Evolutionary conservation across 2,113 vertebrate species (phyloP), one percentile per base, ranked within the genome.

Genomic region (Hydropotes inermis): DNA sequence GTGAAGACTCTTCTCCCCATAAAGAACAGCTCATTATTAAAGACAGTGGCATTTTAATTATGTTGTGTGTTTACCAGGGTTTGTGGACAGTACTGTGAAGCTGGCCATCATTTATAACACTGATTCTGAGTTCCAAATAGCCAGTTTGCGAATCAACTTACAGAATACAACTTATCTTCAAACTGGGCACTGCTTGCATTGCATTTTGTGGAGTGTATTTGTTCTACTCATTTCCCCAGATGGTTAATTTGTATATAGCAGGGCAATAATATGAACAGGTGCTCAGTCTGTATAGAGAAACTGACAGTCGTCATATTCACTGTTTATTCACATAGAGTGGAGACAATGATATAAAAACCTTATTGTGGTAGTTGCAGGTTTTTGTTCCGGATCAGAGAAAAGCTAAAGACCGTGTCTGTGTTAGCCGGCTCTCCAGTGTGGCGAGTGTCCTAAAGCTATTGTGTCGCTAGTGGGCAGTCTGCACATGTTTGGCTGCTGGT

Each of bases 211-310:
- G 89, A 97, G 79, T 21, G 17, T 70, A 57, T 97, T 70, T 94
- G 43, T 88, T 67, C 64, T 93, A 33, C 33, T 96, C 79, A 89
- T 92, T 95, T 96, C 33, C 87, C 95, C 54, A 97, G 94, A 85
- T 87, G 91, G 27, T 28, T 61, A n/a, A 57, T 97, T 93, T 97
- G 36, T 84, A 39, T 89, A 89, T 16, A 61, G 39, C 23, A 61
- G 67, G 50, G 25, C 15, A 64, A 11, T 92, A 86, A 84, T 19
- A 58, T 16, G 47, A 92, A 45, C 67, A 95, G 50, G 94, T 95
- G 57, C 83, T 97, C 57, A 70, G 33, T 91, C 36, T 95, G 21
- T 64, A 23, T 43, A 83, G 50, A 74, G 76, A 70, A 95, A 85
- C 25, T 43, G 19, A 87, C 36, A 76, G 11, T 89, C 94, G 90